Conservation (phyloP, 2,113 vertebrate species). For the Ciconia boyciana region DNA sequence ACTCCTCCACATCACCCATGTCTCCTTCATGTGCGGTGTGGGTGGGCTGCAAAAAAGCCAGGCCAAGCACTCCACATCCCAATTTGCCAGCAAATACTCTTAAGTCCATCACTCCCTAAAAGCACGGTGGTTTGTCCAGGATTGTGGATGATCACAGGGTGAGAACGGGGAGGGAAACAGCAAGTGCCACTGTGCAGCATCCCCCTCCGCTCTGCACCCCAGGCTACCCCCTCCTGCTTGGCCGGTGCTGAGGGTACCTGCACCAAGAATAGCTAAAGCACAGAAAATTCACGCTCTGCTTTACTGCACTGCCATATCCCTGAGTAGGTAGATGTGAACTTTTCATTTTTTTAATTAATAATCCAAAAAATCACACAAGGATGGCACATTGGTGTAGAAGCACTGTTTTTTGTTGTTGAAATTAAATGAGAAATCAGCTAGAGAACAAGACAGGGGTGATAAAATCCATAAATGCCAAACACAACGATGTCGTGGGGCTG, state of each 20-base stretch:
- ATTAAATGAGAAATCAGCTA: background rate
- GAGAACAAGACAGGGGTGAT: background rate
- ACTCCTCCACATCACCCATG: background rate
- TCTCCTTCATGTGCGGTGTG: background rate
- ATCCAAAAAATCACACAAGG: accelerated
- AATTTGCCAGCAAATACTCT: background rate
- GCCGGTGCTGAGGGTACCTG: background rate
- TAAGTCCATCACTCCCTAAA: background rate
- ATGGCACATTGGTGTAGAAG: background rate
- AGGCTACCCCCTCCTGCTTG: background rate
- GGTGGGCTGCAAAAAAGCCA: background rate
- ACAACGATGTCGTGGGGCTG: accelerated
- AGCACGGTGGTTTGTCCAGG: background rate
- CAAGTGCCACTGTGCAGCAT: background rate
- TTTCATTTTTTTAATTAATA: background rate
- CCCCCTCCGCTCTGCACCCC: background rate
- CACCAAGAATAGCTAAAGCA: background rate
- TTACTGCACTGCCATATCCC: background rate
- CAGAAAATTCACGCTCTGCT: background rate
- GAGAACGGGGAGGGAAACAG: background rate
- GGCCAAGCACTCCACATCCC: background rate
- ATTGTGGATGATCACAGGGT: background rate
- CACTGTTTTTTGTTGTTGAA: background rate
- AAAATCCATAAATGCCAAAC: background rate
- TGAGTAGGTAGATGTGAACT: background rate